Percentiles rank a stretch among this genome's conserved stretches.
Conservation (phyloP, 2,888 invertebrate genomes). For the Tetragnatha montana region DNA sequence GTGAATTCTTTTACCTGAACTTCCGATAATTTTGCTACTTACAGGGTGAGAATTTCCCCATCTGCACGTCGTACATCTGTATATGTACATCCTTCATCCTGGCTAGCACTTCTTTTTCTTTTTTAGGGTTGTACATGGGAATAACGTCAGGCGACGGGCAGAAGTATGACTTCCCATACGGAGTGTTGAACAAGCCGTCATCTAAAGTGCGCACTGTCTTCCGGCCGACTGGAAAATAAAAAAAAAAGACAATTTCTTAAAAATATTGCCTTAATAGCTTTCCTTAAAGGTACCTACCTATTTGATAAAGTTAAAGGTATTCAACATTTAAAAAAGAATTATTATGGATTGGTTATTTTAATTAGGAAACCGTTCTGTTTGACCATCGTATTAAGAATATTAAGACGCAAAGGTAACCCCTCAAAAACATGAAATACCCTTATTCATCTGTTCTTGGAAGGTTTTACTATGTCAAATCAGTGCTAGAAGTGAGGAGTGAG, state of each 20-base stretch:
- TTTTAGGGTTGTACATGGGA: constrained; percentile 78
- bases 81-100: constrained; percentile 84
- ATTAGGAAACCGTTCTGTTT: no score
- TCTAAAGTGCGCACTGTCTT: constrained; percentile 69
- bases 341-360: no score
- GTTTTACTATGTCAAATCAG: no score
- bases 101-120: constrained; percentile 79
- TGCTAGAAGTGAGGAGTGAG: no score
- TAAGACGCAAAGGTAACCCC: no score
- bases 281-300: not conserved
- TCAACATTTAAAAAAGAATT: not conserved
- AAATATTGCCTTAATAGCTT: not conserved
- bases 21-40: constrained; percentile 62
- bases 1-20: no score
- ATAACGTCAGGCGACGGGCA: constrained; percentile 80
- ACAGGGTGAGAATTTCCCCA: constrained; percentile 82
- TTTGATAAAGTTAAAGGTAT: not conserved
- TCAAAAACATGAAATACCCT: no score
- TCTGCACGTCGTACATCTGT: constrained; percentile 92
- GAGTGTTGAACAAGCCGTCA: constrained; percentile 84
- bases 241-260: not conserved
- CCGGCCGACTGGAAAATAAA: constrained; percentile 40
- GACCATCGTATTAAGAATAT: no score
- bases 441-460: no score
- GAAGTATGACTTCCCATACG: constrained; percentile 88